Evolutionary conservation across 2,888 invertebrate genomes (phyloP).

Genomic region (Phaedon cochleariae): DNA sequence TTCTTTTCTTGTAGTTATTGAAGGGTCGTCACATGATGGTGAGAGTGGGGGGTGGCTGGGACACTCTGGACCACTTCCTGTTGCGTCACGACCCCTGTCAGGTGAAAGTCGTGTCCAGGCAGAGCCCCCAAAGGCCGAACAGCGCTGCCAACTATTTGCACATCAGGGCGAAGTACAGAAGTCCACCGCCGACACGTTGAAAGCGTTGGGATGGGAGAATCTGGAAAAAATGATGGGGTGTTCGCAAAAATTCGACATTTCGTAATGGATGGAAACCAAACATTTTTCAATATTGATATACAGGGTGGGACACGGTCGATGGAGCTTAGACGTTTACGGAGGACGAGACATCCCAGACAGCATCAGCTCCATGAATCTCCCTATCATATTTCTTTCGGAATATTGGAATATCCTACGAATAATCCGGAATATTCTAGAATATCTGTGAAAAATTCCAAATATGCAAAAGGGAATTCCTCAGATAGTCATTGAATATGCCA

Average conservation of each 20-base stretch:
- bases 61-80: slow-evolving; percentile 89
- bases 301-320: too few relatives aligned
- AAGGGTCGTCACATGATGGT: slow-evolving; percentile 97
- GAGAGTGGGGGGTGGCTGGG: slow-evolving; percentile 91
- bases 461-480: too few relatives aligned
- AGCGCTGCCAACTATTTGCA: slow-evolving; percentile 67
- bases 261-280: too few relatives aligned
- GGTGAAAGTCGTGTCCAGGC: slow-evolving; percentile 65
- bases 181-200: slow-evolving; percentile 68
- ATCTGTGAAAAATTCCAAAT: too few relatives aligned
- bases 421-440: too few relatives aligned
- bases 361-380: too few relatives aligned
- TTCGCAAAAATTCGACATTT: background rate
- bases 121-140: slow-evolving; percentile 52
- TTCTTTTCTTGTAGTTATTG: slow-evolving; percentile 74
- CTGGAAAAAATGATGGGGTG: background rate
- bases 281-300: too few relatives aligned
- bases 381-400: too few relatives aligned
- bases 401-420: too few relatives aligned
- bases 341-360: too few relatives aligned
- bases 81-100: slow-evolving; percentile 88
- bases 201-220: background rate
- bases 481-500: too few relatives aligned
- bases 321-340: too few relatives aligned
- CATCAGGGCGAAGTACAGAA: slow-evolving; percentile 78